These are phyloP conservation scores for Actinernus sp. DNA, from an alignment of 92 coral and sea anemone species.

Conservation along the genomic window DNA sequence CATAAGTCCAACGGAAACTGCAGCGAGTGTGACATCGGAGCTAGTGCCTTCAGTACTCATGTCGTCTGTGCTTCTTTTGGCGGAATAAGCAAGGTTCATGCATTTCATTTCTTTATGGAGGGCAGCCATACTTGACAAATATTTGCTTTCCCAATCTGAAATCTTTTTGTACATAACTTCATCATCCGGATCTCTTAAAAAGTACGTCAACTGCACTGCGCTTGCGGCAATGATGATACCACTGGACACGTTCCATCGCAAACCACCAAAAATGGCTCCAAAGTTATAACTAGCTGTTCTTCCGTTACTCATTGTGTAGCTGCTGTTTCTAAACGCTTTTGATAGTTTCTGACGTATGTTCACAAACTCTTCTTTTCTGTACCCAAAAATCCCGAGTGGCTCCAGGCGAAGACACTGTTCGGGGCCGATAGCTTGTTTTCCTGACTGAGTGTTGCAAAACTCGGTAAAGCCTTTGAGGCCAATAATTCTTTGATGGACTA, in stretches of 20 bases:
- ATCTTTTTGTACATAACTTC: conserved; percentile 14
- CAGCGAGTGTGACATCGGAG: conserved; percentile 62
- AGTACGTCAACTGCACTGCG: conserved; percentile 42
- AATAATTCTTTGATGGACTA: too few relatives aligned
- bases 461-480: too few relatives aligned
- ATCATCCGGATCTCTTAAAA: conserved; percentile 24
- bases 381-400: too few relatives aligned
- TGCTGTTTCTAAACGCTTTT: conserved; percentile 9
- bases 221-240: too few relatives aligned
- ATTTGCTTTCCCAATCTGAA: conserved; percentile 43
- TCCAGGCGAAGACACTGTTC: too few relatives aligned
- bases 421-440: too few relatives aligned
- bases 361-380: too few relatives aligned
- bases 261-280: too few relatives aligned
- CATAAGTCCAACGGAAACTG: conserved; percentile 64
- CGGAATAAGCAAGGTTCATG: conserved; percentile 44
- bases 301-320: too few relatives aligned
- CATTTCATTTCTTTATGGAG: conserved; percentile 8
- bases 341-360: conserved; percentile 11
- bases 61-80: conserved; percentile 64
- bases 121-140: conserved; percentile 30
- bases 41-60: conserved; percentile 69
- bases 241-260: too few relatives aligned
- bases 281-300: too few relatives aligned
- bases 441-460: too few relatives aligned